Evolutionary conservation across 2,888 invertebrate species (phyloP), one percentile per base, ranked within the genome.

Genomic region (Meganola albula): DNA sequence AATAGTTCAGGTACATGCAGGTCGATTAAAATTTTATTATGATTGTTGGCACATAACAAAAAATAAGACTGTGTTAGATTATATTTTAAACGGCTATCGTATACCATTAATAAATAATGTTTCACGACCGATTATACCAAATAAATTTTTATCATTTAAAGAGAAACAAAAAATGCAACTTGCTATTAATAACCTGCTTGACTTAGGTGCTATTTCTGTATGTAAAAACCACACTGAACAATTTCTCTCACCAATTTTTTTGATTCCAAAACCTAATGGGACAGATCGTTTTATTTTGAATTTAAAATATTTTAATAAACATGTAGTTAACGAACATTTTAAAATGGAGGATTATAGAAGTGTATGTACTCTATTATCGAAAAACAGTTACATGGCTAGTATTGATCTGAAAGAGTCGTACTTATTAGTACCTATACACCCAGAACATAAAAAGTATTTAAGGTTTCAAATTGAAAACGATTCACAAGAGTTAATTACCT

Each of bases 1-100:
- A 24, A 9, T n/a, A 13, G 12, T 9, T 5, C 12, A 23, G 23
- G 29, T 23, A 23, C 29, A 47, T 27, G 45, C 40, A 3, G 48
- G 46, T 12, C 23, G 49, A 12, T 13, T 45, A 11, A 18, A 35
- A 25, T 48, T 34, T 39, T 49, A 48, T 31, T 14, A 43, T 9
- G 40, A 35, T 25, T 52, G 50, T 48, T 21, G 28, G 4, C 14
- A 26, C 1, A 34, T 53, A n/a, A 42, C 48, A 1, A 11, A 18
- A n/a, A 47, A 48, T 31, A 1, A 8, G 1, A 16, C 16, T 1
- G 25, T 46, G 2, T 21, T 51, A 7, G 12, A 38, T 4, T 46
- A 43, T 44, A 37, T 48, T 8, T n/a, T 7, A 8, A 14, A 44
- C 5, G 43, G 44, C 1, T 40, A 16, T 31, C 6, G 26, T 1